Percentiles rank a stretch among this genome's conserved stretches.
Evolutionary conservation across 2,797 vertebrate genomes (phyloP).

Genomic region (Argentina silus): DNA sequence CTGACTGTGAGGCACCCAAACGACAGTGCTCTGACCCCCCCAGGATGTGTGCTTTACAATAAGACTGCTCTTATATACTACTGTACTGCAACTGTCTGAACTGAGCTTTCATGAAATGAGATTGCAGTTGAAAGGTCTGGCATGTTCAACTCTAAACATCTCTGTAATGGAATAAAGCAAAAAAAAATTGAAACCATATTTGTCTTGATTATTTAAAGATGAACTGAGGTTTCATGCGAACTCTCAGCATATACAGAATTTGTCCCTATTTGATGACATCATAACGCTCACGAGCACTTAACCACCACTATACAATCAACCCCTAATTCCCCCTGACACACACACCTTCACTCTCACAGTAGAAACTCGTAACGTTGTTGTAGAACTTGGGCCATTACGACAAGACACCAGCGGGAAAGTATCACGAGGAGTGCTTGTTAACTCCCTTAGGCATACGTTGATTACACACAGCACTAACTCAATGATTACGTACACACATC

Average conservation of each 20-base stretch:
- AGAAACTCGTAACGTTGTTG: constrained; percentile 44
- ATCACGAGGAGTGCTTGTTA: constrained; percentile 55
- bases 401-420: constrained; percentile 35
- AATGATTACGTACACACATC: constrained; percentile 63
- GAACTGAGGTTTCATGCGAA: not conserved
- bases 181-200: no score
- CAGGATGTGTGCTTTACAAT: constrained; percentile 1
- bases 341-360: constrained; percentile 21
- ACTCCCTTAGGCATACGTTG: constrained; percentile 51
- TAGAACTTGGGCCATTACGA: constrained; percentile 30
- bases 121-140: no score
- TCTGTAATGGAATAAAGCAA: no score
- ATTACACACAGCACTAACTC: constrained; percentile 62
- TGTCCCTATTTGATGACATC: constrained; percentile 32
- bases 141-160: no score
- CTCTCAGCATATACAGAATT: not conserved
- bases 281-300: constrained; percentile 19
- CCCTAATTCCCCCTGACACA: constrained; percentile 33
- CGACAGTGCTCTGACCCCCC: not conserved
- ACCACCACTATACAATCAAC: constrained; percentile 15
- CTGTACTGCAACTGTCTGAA: no score
- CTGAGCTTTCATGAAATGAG: no score
- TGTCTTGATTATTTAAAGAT: no score
- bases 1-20: not conserved
- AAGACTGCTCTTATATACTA: not conserved